Percentiles rank a stretch among this genome's conserved stretches.
Evolutionary conservation across 2,797 vertebrate genomes (phyloP).

Genomic region (Lacerta agilis): DNA sequence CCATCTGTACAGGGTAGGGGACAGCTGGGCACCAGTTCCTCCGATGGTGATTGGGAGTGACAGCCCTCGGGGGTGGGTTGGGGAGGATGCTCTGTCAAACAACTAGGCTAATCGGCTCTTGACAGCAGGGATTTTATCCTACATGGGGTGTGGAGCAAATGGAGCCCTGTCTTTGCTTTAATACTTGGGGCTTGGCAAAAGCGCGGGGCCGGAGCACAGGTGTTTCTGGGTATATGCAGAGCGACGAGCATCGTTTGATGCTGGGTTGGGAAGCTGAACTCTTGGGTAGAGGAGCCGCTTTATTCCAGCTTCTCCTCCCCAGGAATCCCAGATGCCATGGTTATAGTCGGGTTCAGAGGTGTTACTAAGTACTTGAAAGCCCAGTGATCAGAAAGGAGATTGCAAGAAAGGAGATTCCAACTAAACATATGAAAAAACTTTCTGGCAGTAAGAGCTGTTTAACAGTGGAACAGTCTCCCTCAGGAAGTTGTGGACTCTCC

Average conservation of each 20-base stretch:
- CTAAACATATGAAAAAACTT: too few species aligned
- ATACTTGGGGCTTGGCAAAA: neutral
- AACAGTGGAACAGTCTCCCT: too few species aligned
- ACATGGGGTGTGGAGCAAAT: neutral
- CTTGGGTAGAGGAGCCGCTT: neutral
- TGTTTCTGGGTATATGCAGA: neutral
- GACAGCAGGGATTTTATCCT: neutral
- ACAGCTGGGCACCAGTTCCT: neutral
- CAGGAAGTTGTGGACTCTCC: too few species aligned
- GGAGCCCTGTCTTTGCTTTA: neutral
- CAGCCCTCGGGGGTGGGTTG: neutral
- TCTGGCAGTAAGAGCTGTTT: too few species aligned
- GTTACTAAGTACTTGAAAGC: too few species aligned
- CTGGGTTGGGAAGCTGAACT: neutral
- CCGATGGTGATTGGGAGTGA: neutral
- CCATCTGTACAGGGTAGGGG: neutral
- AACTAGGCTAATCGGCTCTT: constrained; percentile 10
- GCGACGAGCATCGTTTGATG: neutral
- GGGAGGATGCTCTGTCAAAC: neutral
- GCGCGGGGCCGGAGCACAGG: accelerated
- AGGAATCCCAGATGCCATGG: neutral
- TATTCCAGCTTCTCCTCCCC: neutral
- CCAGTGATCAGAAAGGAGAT: too few species aligned
- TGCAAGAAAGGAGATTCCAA: too few species aligned
- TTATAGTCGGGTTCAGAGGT: too few species aligned